These are phyloP conservation scores for Leucania comma DNA, from an alignment of 2,888 invertebrate genomes.

Conservation along the genomic window DNA sequence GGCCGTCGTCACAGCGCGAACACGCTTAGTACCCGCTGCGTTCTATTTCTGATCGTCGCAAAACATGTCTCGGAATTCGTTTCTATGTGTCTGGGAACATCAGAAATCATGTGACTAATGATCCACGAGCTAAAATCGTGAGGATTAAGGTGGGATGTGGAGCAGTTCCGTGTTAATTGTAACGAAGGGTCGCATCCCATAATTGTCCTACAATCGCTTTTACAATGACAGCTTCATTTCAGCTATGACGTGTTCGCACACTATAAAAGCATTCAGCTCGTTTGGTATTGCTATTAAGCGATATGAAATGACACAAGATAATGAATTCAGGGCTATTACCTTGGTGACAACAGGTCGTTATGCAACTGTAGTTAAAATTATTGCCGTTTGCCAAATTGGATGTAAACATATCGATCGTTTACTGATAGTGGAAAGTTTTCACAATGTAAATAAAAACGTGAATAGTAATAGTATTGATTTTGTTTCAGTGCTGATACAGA, in stretches of 20 bases:
- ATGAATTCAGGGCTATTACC: slow-evolving; percentile 79
- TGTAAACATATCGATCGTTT: slow-evolving; percentile 77
- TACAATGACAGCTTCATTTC: slow-evolving; percentile 67
- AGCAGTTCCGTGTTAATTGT: slow-evolving; percentile 55
- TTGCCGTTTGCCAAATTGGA: slow-evolving; percentile 77
- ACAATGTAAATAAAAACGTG: slow-evolving; percentile 56
- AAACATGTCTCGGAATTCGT: slow-evolving; percentile 90
- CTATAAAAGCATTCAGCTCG: slow-evolving; percentile 71
- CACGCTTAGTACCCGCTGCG: slow-evolving; percentile 88
- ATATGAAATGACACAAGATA: slow-evolving; percentile 76
- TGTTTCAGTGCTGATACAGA: slow-evolving; percentile 27
- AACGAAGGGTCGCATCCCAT: slow-evolving; percentile 57
- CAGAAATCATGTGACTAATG: slow-evolving; percentile 90
- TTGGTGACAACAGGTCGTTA: slow-evolving; percentile 78
- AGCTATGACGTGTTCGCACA: slow-evolving; percentile 70
- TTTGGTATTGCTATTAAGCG: slow-evolving; percentile 74
- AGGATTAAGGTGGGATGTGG: slow-evolving; percentile 64
- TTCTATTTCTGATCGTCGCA: slow-evolving; percentile 89
- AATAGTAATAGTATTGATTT: slow-evolving; percentile 52
- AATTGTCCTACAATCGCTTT: slow-evolving; percentile 61
- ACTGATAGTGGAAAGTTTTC: slow-evolving; percentile 70
- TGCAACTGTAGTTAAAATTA: slow-evolving; percentile 78
- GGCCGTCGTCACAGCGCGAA: slow-evolving; percentile 86
- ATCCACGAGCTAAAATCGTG: slow-evolving; percentile 75
- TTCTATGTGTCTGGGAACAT: slow-evolving; percentile 89